Base-by-base conservation (phyloP, 1,140 invertebrate species). In the Bombus confusus region DNA sequence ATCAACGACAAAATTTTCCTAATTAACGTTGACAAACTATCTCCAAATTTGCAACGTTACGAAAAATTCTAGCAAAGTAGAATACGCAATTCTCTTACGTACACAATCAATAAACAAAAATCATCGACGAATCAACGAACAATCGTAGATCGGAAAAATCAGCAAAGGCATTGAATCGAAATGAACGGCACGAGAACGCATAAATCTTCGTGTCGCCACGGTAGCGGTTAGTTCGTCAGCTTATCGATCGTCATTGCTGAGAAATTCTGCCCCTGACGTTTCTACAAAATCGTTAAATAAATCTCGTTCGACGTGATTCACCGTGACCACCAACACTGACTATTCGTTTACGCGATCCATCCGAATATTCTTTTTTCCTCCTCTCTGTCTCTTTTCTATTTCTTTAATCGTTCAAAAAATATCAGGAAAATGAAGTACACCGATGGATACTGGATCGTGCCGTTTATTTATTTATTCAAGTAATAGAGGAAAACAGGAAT, bases 211-310 rank as follows among this genome's bases (percentile, higher is more conserved):
- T 12, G 3, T 6, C 66, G 28, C 5, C 39, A 28, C 57, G 69
- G 25, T 41, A 39, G 37, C 69, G 37, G 34, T 6, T 15, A 62
- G 80, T 64, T 57, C 57, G 37, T 74, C 31, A 12, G 57, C 22
- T 74, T 25, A 83, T 76, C 73, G 62, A 83, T 52, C 73, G 31
- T 68, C 73, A 68, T 68, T 52, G 81, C 57, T 18, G 52, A 18
- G 69, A 72, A 75, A 75, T 64, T 37, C 57, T 64, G 15, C 71
- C 13, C 2, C 39, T 6, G 41, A 47, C 43, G n/a, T 13, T 52
- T 47, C 39, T 31, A n/a, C 28, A 18, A 34, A 39, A 22, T 62
- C 34, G 64, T 76, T 68, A 66, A 76, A 83, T 83, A 66, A 68
- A 83, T 74, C 34, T 59, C 69, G 39, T 28, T 74, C n/a, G 37